Percentiles rank a stretch among this genome's conserved stretches.
Evolutionary conservation across 64 coral and sea anemone genomes (phyloP).

Genomic region (Pocillopora verrucosa): DNA sequence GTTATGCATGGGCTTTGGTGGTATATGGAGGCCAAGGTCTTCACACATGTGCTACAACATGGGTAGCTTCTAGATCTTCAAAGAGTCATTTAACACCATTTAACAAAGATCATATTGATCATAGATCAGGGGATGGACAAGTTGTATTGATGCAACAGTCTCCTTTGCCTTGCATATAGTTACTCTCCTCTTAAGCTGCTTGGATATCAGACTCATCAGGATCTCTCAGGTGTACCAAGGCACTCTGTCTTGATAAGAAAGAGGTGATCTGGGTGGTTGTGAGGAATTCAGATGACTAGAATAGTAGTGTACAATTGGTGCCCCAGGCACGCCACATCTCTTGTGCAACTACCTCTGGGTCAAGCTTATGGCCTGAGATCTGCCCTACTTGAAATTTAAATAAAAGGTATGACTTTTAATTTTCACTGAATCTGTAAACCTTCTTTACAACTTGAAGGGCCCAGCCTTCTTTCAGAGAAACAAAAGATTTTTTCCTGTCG

Average conservation of each 20-base stretch:
- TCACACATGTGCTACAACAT: too few relatives aligned
- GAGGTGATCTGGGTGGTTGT: background rate
- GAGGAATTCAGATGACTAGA: slow-evolving; percentile 10
- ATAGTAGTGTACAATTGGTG: slow-evolving; percentile 30
- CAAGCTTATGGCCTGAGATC: slow-evolving; percentile 33
- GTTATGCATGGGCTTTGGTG: too few relatives aligned
- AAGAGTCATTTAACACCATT: background rate
- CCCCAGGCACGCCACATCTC: slow-evolving; percentile 42
- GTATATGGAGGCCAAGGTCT: too few relatives aligned
- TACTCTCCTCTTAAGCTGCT: slow-evolving; percentile 19
- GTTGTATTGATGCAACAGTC: background rate
- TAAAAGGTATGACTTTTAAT: slow-evolving; percentile 32
- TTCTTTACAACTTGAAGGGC: too few relatives aligned
- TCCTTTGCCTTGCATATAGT: slow-evolving; percentile 28
- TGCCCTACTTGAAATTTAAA: slow-evolving; percentile 45
- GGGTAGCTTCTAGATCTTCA: too few relatives aligned
- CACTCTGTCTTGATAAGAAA: slow-evolving; percentile 30
- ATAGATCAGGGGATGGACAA: slow-evolving; percentile 19
- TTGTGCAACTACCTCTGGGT: slow-evolving; percentile 20
- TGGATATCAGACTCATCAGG: slow-evolving; percentile 9
- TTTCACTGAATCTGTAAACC: slow-evolving; percentile 27
- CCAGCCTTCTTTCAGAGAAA: slow-evolving; percentile 20
- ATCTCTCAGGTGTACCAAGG: background rate
- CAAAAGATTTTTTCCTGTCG: slow-evolving; percentile 37
- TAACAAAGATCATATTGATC: slow-evolving; percentile 14